Evolutionary conservation across 2,113 vertebrate genomes (phyloP).

Genomic region (Megalops atlanticus): DNA sequence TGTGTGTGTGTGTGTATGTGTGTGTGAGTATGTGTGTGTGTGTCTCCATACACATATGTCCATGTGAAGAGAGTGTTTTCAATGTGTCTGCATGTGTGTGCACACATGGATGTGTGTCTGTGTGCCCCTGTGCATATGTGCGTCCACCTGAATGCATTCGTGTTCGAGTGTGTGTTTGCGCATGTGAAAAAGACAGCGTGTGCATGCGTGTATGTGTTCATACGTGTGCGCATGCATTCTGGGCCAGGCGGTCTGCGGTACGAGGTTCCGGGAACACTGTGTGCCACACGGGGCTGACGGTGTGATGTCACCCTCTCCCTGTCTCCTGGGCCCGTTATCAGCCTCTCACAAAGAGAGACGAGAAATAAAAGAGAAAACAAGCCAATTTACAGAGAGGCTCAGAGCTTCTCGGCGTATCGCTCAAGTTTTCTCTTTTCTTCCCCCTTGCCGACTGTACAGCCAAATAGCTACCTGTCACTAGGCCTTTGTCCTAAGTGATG

Average conservation of each 20-base stretch:
- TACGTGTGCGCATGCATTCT: not conserved
- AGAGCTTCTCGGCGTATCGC: slow-evolving; percentile 30
- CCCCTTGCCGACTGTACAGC: slow-evolving; percentile 52
- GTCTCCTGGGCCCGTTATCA: slow-evolving; percentile 40
- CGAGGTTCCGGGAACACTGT: not conserved
- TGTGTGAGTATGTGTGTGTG: slow-evolving; percentile 34
- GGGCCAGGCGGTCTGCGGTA: not conserved
- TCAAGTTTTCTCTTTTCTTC: slow-evolving; percentile 39
- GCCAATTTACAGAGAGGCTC: slow-evolving; percentile 41
- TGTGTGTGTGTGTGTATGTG: not conserved
- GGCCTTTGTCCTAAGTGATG: slow-evolving; percentile 51
- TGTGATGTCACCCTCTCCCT: slow-evolving; percentile 30
- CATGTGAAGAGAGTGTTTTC: too few relatives aligned
- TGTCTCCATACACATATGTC: slow-evolving; percentile 20
- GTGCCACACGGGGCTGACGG: not conserved
- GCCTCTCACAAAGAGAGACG: slow-evolving; percentile 37
- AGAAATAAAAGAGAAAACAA: slow-evolving; percentile 33
- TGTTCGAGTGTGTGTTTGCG: too few relatives aligned
- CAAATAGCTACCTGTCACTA: slow-evolving; percentile 62
- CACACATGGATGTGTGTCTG: too few relatives aligned
- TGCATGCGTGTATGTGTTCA: slow-evolving; percentile 8
- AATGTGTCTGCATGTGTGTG: slow-evolving; percentile 38
- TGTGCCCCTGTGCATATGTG: slow-evolving; percentile 6
- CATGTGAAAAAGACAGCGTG: slow-evolving; percentile 27
- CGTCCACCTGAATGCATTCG: slow-evolving; percentile 4